A percentile compares a stretch with the other conserved stretches of the same genome.
These are phyloP conservation scores for Sebastes goodei DNA, from an alignment of 2,797 vertebrate species.

Conservation along the genomic window DNA sequence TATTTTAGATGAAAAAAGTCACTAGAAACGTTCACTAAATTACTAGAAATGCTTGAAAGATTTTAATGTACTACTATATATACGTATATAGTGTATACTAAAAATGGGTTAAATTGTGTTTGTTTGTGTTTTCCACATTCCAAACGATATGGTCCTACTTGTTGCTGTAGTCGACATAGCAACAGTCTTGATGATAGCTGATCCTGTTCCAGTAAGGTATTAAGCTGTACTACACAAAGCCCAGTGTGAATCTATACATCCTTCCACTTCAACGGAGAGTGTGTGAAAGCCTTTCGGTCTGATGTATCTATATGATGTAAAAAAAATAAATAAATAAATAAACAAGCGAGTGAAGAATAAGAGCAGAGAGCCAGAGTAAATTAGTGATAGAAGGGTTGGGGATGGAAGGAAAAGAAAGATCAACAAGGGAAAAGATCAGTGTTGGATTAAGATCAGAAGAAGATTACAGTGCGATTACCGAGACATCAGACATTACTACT, in stretches of 20 bases:
- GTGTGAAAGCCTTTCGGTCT: conserved; percentile 14
- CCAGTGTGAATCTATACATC: conserved; percentile 49
- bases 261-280: not conserved
- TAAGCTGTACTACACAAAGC: not conserved
- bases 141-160: not conserved
- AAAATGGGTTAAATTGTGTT: not conserved
- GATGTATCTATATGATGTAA: conserved; percentile 7
- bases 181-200: not conserved
- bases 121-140: not conserved
- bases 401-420: conserved; percentile 36
- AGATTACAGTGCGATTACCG: conserved; percentile 58
- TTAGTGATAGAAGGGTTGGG: not conserved
- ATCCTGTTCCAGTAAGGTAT: not conserved
- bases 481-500: conserved; percentile 55
- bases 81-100: not conserved
- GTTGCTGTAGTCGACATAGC: not conserved
- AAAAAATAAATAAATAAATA: not conserved
- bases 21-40: not conserved
- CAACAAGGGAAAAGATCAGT: conserved; percentile 55
- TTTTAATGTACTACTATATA: not conserved
- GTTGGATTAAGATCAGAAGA: conserved; percentile 61
- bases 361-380: conserved; percentile 14
- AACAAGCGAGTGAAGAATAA: not conserved
- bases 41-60: not conserved
- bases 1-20: not conserved